Base-by-base conservation (phyloP, 2,113 vertebrate genomes). In the Corydoras sp. region DNA sequence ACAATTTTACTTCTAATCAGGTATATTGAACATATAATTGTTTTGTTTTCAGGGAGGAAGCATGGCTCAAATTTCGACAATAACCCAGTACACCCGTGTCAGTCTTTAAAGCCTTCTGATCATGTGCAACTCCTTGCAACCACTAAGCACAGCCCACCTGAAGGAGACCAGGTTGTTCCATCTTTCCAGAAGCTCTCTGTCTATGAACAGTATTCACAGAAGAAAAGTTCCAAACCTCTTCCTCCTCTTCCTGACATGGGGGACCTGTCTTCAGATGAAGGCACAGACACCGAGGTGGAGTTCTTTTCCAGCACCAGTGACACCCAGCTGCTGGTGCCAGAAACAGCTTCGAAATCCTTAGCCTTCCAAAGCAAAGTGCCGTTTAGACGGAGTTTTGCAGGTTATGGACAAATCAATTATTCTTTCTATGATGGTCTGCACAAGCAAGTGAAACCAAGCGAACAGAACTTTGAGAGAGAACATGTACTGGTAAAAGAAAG, bases 261-360 rank as follows among this genome's bases (percentile, higher is more conserved):
- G 67, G 92, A 89, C 77, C 68, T 85, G 8, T 77, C 51, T 74
- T 83, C 84, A 10, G 90, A 90, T 67, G 95, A 98, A 49, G 93
- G 93, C 0, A 88, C 87, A 0, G 97, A 98, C 73, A 91, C 81
- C 5, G 97, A 99, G 77, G 96, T 98, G 0, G 94, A 98, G 71
- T 96, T 94, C 78, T 88, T 98, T 35, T 95, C 92, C 13, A 93
- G 91, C 74, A 89, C 90, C 2, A 91, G 93, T n/a, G 97, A 94
- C 4, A 92, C 89, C 58, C 80, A 64, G 8, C 82, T 81, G 8
- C 88, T 92, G 50, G 85, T 99, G 60, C 76, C 95, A 63, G 91
- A 88, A 71, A 88, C 87, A 72, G 81, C 81, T 69, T 75, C 82
- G 2, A 84, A 86, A 29, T 66, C 83, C 58, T 73, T 85, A 2